A percentile compares a stretch with the other conserved stretches of the same genome.
These are phyloP conservation scores for Melanotus villosus DNA, from an alignment of 2,888 invertebrate genomes.

Conservation along the genomic window DNA sequence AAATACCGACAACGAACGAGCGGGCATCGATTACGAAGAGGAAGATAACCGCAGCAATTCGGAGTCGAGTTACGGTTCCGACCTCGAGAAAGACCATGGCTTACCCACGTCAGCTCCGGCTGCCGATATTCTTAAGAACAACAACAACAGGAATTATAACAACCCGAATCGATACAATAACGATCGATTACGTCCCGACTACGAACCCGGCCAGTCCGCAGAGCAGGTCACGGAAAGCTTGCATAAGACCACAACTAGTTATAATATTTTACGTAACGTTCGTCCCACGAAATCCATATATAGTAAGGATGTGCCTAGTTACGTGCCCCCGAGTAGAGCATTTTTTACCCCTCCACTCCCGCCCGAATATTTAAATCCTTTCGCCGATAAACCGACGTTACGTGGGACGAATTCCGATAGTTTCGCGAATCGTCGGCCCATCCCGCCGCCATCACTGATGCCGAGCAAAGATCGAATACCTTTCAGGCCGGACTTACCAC, in stretches of 20 bases:
- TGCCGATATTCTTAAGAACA: conserved; percentile 84
- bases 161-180: conserved; percentile 77
- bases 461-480: conserved; percentile 89
- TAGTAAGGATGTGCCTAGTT: conserved; percentile 83
- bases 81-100: conserved; percentile 81
- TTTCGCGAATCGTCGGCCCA: conserved; percentile 81
- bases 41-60: conserved; percentile 57
- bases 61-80: conserved; percentile 74
- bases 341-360: conserved; percentile 86
- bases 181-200: conserved; percentile 65
- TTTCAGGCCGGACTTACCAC: conserved; percentile 77
- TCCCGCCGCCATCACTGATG: conserved; percentile 87
- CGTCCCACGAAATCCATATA: conserved; percentile 74
- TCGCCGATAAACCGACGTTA: conserved; percentile 90
- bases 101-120: conserved; percentile 83
- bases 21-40: conserved; percentile 52
- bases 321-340: conserved; percentile 85
- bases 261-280: conserved; percentile 74
- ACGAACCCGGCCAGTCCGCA: conserved; percentile 51
- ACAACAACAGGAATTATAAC: conserved; percentile 82
- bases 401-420: conserved; percentile 76
- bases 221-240: conserved; percentile 64
- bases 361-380: conserved; percentile 87
- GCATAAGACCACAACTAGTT: conserved; percentile 67
- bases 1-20: conserved; percentile 34